Evolutionary conservation across 1,140 invertebrate genomes (phyloP), one percentile per base, ranked within the genome.

Genomic region (Nymphalis io): DNA sequence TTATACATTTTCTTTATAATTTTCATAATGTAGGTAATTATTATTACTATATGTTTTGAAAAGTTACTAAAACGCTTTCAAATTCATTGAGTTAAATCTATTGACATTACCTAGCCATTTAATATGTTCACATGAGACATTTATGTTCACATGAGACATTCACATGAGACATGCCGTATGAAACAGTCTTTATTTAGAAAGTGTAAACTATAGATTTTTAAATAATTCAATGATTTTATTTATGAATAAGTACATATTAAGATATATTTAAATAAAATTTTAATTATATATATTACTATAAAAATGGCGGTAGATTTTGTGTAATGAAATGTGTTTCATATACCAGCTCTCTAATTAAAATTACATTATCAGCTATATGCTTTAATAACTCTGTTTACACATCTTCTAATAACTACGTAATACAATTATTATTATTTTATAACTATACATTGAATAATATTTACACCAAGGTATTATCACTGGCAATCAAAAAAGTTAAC

Each of bases 391-490:
- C 59, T 68, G 59, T 68, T 60, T 23, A 27, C 40, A 48, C 46
- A 38, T 68, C 57, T 44, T 15, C 57, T 62, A 55, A 44, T 46
- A 71, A 53, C 57, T 65, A 71, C 46, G 12, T 33, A 65, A 70
- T 70, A 64, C 64, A 42, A 44, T 67, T 60, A 67, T 38, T 57
- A 60, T 60, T 55, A 48, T 62, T 58, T 48, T 11, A 66, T 51
- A 68, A 53, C 68, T 70, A 70, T 70, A 70, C 68, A 70, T 60
- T 33, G 48, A 70, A 2, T 55, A 62, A 46, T 70, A 70, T 70
- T 60, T 70, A 70, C 68, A 70, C 11, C 16, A 60, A 64, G 55
- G 68, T 23, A 33, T 63, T n/a, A 65, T 70, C 68, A 63, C 68
- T 70, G 68, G 68, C 68, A 51, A 46, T 42, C 1, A 23, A 53